Evolutionary conservation across 2,888 invertebrate genomes (phyloP).

Genomic region (Archips xylosteana): DNA sequence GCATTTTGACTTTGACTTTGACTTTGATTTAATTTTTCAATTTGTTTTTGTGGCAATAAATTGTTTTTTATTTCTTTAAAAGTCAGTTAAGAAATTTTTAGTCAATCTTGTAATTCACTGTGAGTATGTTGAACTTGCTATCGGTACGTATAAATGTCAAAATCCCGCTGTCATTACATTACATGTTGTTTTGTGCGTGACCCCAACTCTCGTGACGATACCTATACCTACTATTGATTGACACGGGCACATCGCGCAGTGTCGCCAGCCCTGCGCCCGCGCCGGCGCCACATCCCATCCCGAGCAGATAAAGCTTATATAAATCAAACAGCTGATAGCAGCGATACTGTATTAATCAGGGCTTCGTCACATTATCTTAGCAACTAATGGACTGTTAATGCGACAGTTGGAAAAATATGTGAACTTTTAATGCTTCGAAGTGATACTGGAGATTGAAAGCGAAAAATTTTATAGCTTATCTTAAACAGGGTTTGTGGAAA

Average conservation of each 20-base stretch:
- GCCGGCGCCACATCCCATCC: conserved; percentile 58
- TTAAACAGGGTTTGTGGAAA: background rate
- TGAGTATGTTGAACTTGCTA: too few relatives aligned
- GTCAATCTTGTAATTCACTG: too few relatives aligned
- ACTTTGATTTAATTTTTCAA: too few relatives aligned
- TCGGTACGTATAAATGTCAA: too few relatives aligned
- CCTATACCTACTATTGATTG: too few relatives aligned
- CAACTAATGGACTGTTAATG: conserved; percentile 72
- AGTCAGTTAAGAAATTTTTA: too few relatives aligned
- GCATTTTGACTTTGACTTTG: too few relatives aligned
- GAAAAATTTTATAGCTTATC: conserved; percentile 1
- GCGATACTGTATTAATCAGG: conserved; percentile 69
- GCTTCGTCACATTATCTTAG: conserved; percentile 41
- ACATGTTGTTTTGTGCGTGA: too few relatives aligned
- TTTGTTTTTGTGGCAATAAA: too few relatives aligned
- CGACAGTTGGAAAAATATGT: conserved; percentile 52
- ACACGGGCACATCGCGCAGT: background rate
- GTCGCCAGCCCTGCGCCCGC: conserved; percentile 23
- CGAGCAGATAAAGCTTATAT: conserved; percentile 55
- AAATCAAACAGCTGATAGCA: conserved; percentile 65
- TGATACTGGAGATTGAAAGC: conserved; percentile 6
- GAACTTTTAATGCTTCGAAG: conserved; percentile 38
- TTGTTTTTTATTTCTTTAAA: too few relatives aligned
- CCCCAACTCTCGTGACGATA: too few relatives aligned
- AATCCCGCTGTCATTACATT: too few relatives aligned